A percentile compares a stretch with the other conserved stretches of the same genome.
Conservation (phyloP, 2,113 vertebrate species). For the Charina bottae region DNA sequence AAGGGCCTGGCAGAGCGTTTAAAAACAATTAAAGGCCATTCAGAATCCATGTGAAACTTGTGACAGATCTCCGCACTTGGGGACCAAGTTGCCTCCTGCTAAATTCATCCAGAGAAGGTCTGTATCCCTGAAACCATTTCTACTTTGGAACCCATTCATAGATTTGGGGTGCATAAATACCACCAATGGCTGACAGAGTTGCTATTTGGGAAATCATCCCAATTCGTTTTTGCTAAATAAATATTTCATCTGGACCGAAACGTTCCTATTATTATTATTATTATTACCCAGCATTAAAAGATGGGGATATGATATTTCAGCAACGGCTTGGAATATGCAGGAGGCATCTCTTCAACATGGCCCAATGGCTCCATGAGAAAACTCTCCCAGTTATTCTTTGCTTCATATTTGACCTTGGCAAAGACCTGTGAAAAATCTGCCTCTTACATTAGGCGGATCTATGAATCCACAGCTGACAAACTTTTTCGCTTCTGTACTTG, state of each 20-base stretch:
- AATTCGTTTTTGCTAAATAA: not conserved
- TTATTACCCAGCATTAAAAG: not conserved
- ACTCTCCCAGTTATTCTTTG: not conserved
- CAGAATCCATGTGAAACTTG: conserved; percentile 88
- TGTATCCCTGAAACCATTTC: not conserved
- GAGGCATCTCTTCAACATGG: not conserved
- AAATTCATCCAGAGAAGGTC: not conserved
- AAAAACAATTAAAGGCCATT: conserved; percentile 90
- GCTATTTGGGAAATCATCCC: not conserved
- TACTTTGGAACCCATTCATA: not conserved
- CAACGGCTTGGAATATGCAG: not conserved
- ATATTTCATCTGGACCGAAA: not conserved
- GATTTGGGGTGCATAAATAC: not conserved
- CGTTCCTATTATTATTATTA: not conserved
- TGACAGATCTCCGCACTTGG: conserved; percentile 74
- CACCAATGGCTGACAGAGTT: not conserved
- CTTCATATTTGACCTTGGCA: not conserved
- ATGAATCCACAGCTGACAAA: not conserved
- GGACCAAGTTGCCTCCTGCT: not conserved
- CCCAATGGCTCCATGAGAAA: no score
- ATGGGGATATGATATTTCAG: not conserved
- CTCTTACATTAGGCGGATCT: not conserved
- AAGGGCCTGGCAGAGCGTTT: conserved; percentile 87
- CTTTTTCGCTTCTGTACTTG: not conserved
- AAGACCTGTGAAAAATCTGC: not conserved